Percentiles rank a stretch among this genome's conserved stretches.
Evolutionary conservation across 2,888 invertebrate species (phyloP).

Genomic region (Mimumesa dahlbomi): DNA sequence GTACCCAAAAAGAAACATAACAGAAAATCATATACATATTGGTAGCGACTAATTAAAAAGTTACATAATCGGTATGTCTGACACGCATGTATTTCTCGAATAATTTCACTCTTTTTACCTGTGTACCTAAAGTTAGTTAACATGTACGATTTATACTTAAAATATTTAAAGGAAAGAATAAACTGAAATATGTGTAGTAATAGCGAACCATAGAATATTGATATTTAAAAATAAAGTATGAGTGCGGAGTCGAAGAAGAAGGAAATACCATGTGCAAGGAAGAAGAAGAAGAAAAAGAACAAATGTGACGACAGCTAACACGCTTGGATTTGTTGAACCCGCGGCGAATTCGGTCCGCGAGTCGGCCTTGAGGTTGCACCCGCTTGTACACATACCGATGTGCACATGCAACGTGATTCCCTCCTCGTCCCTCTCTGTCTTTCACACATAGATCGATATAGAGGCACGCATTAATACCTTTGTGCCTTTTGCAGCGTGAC

Average conservation of each 20-base stretch:
- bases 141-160: too few species aligned
- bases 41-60: too few species aligned
- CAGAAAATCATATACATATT: too few species aligned
- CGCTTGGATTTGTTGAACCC: conserved; percentile 53
- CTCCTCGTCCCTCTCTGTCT: conserved; percentile 24
- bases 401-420: conserved; percentile 27
- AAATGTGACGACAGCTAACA: neutral
- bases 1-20: too few species aligned
- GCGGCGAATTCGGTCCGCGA: conserved; percentile 48
- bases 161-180: too few species aligned
- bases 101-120: too few species aligned
- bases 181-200: too few species aligned
- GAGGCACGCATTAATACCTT: conserved; percentile 34
- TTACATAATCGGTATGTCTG: too few species aligned
- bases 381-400: conserved; percentile 61
- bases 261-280: neutral
- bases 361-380: conserved; percentile 60
- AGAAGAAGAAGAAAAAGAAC: neutral
- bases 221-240: too few species aligned
- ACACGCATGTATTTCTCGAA: too few species aligned
- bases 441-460: conserved; percentile 42
- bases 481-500: conserved; percentile 30
- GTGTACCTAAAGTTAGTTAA: too few species aligned
- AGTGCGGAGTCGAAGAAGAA: neutral
- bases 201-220: too few species aligned